Conservation (phyloP, 2,113 vertebrate genomes). For the Gobio gobio region DNA sequence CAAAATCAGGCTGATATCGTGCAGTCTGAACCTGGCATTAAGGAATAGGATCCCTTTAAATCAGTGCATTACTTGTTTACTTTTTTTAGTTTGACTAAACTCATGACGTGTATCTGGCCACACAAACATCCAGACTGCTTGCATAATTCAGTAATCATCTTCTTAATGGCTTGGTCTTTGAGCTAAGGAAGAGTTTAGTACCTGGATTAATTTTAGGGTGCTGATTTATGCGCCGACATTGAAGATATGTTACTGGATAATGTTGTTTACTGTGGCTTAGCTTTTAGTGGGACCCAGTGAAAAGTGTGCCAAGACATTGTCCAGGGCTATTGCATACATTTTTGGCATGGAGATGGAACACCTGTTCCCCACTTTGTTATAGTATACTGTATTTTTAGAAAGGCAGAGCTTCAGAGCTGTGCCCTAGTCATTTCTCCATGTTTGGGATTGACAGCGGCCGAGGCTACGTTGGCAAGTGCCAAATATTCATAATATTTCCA, state of each 20-base stretch:
- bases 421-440: slow-evolving; percentile 26
- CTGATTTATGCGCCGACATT: slow-evolving; percentile 25
- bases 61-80: no score
- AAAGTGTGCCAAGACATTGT: slow-evolving; percentile 40
- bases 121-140: neutral
- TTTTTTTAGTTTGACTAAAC: no score
- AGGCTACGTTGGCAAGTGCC: neutral
- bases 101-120: neutral
- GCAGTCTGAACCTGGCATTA: no score
- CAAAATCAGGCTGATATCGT: no score
- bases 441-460: slow-evolving; percentile 17
- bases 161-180: slow-evolving; percentile 14
- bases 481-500: slow-evolving; percentile 27
- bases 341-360: slow-evolving; percentile 13
- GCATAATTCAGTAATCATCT: slow-evolving; percentile 19
- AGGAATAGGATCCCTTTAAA: no score
- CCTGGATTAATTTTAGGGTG: neutral
- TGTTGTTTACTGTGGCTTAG: slow-evolving; percentile 40
- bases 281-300: slow-evolving; percentile 18
- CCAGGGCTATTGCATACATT: slow-evolving; percentile 7
- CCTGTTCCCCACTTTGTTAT: slow-evolving; percentile 49
- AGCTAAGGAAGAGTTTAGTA: slow-evolving; percentile 37
- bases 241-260: slow-evolving; percentile 23
- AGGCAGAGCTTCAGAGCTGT: neutral
- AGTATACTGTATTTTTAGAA: slow-evolving; percentile 36